These are phyloP conservation scores for Drosophila biarmipes DNA, from an alignment of 1,140 invertebrate genomes.

Conservation along the genomic window DNA sequence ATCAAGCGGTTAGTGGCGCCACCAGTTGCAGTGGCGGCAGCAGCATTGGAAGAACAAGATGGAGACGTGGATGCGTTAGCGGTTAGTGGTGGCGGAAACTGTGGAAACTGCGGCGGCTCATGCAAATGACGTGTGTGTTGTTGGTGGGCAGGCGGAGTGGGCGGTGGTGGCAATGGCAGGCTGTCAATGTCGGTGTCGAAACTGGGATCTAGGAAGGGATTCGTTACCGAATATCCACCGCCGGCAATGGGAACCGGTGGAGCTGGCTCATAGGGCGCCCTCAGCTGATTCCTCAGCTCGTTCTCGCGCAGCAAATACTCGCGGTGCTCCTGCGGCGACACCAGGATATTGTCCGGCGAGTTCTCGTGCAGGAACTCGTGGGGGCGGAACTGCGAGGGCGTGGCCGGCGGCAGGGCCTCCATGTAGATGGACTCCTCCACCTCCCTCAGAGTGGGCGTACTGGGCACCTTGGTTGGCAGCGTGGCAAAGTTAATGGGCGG, in stretches of 20 bases:
- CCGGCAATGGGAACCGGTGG: constrained; percentile 71
- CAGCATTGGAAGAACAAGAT: constrained; percentile 54
- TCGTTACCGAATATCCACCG: constrained; percentile 76
- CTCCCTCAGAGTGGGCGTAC: constrained; percentile 23
- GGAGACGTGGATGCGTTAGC: constrained; percentile 79
- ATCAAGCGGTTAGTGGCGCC: constrained; percentile 63
- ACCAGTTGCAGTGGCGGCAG: neutral
- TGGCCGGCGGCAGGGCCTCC: constrained; percentile 68
- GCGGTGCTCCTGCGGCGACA: constrained; percentile 78
- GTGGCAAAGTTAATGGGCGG: constrained; percentile 79
- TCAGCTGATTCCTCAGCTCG: constrained; percentile 77
- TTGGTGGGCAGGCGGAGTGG: constrained; percentile 61
- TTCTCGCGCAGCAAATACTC: constrained; percentile 80
- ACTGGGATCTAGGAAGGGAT: constrained; percentile 74
- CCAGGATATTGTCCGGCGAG: constrained; percentile 78
- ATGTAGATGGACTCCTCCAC: constrained; percentile 72
- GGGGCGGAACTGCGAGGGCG: constrained; percentile 59
- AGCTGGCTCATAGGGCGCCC: constrained; percentile 69
- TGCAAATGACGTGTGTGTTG: constrained; percentile 63
- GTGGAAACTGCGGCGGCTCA: constrained; percentile 49
- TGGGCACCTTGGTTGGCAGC: constrained; percentile 55
- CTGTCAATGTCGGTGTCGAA: constrained; percentile 78
- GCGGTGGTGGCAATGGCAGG: constrained; percentile 76
- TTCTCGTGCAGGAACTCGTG: constrained; percentile 81
- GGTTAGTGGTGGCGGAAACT: constrained; percentile 62